Evolutionary conservation across 1,140 invertebrate species (phyloP), one percentile per base, ranked within the genome.

Genomic region (Hyles vespertilio): DNA sequence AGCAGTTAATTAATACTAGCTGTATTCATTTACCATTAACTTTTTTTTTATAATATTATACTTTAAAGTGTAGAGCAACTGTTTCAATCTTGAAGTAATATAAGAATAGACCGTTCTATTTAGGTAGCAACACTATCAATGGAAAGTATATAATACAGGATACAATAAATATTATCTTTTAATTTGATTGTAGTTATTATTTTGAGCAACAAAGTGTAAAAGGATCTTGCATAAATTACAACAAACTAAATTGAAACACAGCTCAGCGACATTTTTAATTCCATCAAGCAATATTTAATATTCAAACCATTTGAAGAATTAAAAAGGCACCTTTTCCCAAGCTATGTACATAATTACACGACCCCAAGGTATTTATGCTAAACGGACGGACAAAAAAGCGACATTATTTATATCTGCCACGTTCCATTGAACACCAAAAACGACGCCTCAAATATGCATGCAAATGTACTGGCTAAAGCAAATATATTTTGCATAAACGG

Each of bases 391-490:
- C 7, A 43, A 54, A 56, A 56, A 34, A 71, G 69, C 75, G 65
- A 75, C 71, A 77, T 79, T 81, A 84, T 81, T 83, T 81, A 83
- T 83, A 66, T 67, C 74, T 70, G 72, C 65, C 69, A 79, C 75
- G 77, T 74, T 64, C 66, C 80, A 85, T 86, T 86, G 76, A 79
- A 80, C 77, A 77, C 64, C 62, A 67, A 72, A 75, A 70, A 75
- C 69, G 77, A 69, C 70, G 68, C 68, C 78, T 74, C 77, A 65
- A 79, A 84, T 43, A 82, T 85, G 71, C 76, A 86, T 84, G 83
- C 79, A 81, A 81, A 82, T 79, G 71, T 64, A 49, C 56, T 61
- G 56, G 64, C 61, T 63, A 61, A 65, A 46, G 60, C 63, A 33
- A 79, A 65, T 33, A 33, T 45, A 33, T 78, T 85, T 85, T 75